Evolutionary conservation across 2,797 vertebrate genomes (phyloP).

Genomic region (Discoglossus pictus): DNA sequence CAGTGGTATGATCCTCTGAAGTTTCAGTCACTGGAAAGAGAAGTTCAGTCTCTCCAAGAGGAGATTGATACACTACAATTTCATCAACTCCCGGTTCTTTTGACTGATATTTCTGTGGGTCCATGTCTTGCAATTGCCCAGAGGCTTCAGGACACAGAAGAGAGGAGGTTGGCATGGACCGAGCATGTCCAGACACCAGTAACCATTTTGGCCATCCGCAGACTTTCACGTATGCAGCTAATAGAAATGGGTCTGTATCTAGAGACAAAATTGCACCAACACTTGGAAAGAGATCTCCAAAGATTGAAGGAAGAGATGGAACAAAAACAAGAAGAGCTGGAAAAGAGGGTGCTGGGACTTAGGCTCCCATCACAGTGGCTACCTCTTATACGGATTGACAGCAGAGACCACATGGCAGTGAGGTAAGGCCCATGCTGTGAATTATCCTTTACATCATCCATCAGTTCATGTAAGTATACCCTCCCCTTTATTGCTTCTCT

Average conservation of each 20-base stretch:
- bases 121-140: constrained; percentile 1
- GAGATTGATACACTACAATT: constrained; percentile 18
- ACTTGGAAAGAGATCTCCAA: neutral
- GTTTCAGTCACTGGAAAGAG: constrained; percentile 8
- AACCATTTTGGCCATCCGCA: neutral
- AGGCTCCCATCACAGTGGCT: neutral
- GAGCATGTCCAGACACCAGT: constrained; percentile 3
- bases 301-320: neutral
- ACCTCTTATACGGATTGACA: constrained; percentile 23
- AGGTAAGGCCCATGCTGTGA: constrained; percentile 7
- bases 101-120: constrained; percentile 19
- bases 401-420: constrained; percentile 33
- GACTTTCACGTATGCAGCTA: constrained; percentile 27
- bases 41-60: constrained; percentile 12
- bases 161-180: neutral
- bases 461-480: no score
- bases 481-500: neutral
- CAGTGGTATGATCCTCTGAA: constrained; percentile 11
- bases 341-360: constrained; percentile 1
- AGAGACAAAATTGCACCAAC: neutral
- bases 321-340: neutral
- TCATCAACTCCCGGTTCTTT: neutral
- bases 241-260: constrained; percentile 20
- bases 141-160: neutral
- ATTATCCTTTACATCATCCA: neutral